Conservation (phyloP, 2,113 vertebrate genomes). For the Lichenostomus cassidix region DNA sequence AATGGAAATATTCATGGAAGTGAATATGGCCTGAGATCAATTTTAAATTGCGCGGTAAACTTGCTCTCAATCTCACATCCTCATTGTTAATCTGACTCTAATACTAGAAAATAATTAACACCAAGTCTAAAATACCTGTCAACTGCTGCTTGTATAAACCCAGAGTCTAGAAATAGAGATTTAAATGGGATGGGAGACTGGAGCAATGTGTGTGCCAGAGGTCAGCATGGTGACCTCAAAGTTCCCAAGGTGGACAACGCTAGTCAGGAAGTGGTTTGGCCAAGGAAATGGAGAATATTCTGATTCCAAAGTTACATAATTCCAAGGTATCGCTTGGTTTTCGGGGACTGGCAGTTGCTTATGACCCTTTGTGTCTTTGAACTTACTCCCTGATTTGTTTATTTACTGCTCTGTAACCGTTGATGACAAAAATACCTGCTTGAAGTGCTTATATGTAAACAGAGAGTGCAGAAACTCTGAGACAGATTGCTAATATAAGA, state of each 20-base stretch:
- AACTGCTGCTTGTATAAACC: not conserved
- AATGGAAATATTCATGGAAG: constrained; percentile 10
- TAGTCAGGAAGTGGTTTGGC: not conserved
- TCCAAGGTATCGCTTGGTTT: not conserved
- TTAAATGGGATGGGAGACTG: not conserved
- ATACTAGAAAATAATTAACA: constrained; percentile 1
- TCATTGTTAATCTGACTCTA: not conserved
- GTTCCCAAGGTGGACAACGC: not conserved
- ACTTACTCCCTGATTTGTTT: not conserved
- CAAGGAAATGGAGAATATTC: not conserved
- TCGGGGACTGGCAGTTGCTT: not conserved
- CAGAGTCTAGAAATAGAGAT: not conserved
- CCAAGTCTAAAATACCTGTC: not conserved
- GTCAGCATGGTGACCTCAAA: not conserved
- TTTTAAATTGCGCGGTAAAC: constrained; percentile 19
- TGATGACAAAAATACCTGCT: not conserved
- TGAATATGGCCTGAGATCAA: not conserved
- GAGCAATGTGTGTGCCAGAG: not conserved
- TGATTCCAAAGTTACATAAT: not conserved
- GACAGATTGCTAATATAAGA: not conserved
- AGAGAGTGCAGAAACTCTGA: not conserved
- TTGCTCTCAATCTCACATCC: not conserved
- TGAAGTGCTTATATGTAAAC: not conserved
- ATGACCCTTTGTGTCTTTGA: not conserved
- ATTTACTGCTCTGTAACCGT: not conserved